phyloP scores from a whole-genome alignment of 2,888 invertebrate species.

The Agrotis segetum region DNA sequence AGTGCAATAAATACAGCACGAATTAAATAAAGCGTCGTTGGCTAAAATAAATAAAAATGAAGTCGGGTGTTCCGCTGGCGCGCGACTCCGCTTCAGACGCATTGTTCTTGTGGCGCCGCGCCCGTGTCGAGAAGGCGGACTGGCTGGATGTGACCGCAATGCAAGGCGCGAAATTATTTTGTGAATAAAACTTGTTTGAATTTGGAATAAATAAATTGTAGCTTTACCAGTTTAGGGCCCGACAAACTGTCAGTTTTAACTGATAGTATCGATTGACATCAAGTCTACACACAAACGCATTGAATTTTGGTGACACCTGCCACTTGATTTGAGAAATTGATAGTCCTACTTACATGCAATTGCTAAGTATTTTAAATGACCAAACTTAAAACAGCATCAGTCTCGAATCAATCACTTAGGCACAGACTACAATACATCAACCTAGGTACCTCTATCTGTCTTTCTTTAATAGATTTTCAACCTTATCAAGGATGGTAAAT shows the following conservation, averaged over 20 bases:
- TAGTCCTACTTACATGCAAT: no score
- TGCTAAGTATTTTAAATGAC: no score
- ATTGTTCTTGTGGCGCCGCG: slow-evolving; percentile 70
- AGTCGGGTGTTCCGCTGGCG: slow-evolving; percentile 59
- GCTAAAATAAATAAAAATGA: slow-evolving; percentile 64
- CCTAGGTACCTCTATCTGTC: no score
- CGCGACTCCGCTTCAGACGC: slow-evolving; percentile 57
- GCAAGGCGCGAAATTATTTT: slow-evolving; percentile 47
- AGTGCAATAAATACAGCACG: slow-evolving; percentile 63
- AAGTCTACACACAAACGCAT: no score
- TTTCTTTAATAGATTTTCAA: no score
- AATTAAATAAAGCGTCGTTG: slow-evolving; percentile 65
- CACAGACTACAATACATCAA: no score
- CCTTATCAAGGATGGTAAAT: no score
- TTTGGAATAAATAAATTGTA: slow-evolving; percentile 31
- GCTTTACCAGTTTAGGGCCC: background rate
- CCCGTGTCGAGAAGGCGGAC: slow-evolving; percentile 29
- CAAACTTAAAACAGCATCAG: no score
- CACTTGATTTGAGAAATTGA: no score
- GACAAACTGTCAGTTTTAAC: slow-evolving; percentile 8
- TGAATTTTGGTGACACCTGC: no score
- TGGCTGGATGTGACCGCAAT: slow-evolving; percentile 55
- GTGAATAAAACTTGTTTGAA: slow-evolving; percentile 42
- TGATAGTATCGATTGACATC: background rate
- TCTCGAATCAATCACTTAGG: no score